Evolutionary conservation across 2,113 vertebrate species (phyloP).

Genomic region (Bujurquina vittata): DNA sequence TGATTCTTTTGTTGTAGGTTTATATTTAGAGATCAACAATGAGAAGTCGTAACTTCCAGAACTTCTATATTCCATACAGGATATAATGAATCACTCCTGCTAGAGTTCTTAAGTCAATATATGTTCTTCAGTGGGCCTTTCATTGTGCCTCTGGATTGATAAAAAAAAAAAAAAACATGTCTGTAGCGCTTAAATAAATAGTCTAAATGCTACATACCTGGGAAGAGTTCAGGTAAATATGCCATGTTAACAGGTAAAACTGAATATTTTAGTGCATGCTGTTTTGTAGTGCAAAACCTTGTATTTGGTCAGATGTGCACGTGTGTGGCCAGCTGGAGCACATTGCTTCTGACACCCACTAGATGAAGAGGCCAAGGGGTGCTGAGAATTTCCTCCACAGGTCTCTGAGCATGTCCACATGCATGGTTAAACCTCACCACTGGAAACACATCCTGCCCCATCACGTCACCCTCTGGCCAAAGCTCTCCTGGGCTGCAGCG

Average conservation of each 20-base stretch:
- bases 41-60: slow-evolving; percentile 40
- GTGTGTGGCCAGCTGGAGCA: slow-evolving; percentile 34
- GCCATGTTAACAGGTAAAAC: not conserved
- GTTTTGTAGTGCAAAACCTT: not conserved
- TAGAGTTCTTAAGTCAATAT: slow-evolving; percentile 31
- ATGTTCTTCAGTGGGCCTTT: slow-evolving; percentile 23
- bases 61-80: not conserved
- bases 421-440: slow-evolving; percentile 69
- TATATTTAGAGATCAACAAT: slow-evolving; percentile 57
- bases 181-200: not conserved
- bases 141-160: slow-evolving; percentile 5
- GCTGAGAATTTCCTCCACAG: slow-evolving; percentile 75
- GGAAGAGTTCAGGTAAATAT: not conserved
- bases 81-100: slow-evolving; percentile 22
- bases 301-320: slow-evolving; percentile 23
- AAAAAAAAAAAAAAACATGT: not conserved
- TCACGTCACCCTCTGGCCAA: slow-evolving; percentile 65
- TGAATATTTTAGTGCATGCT: not conserved
- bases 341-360: slow-evolving; percentile 48
- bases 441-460: slow-evolving; percentile 78
- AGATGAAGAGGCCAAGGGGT: slow-evolving; percentile 63
- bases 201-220: not conserved
- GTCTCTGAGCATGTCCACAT: slow-evolving; percentile 68
- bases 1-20: slow-evolving; percentile 71
- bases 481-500: slow-evolving; percentile 56